Conservation (phyloP, 2,113 vertebrate species). For the Crotalus horridus region DNA sequence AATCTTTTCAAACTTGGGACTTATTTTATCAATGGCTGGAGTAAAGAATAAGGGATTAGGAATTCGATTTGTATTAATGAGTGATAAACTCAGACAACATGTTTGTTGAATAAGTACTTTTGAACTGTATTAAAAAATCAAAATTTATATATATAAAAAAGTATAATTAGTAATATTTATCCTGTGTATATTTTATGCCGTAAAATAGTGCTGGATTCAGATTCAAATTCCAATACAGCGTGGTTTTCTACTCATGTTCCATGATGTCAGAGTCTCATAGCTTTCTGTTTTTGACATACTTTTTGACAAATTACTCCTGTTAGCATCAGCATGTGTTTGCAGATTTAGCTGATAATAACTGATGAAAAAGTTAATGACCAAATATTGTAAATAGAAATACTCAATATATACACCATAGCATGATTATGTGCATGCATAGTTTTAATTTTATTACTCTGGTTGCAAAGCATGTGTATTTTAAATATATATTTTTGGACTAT, state of each 20-base stretch:
- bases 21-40: no score
- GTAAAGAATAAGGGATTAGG: no score
- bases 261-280: background rate
- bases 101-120: no score
- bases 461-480: background rate
- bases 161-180: background rate
- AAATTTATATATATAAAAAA: no score
- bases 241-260: background rate
- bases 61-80: no score
- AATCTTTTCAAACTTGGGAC: no score
- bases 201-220: background rate
- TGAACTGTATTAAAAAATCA: no score
- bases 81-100: no score
- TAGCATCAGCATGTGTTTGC: background rate
- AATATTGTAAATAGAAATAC: background rate
- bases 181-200: background rate
- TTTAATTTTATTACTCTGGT: background rate
- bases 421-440: background rate
- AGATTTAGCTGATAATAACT: background rate
- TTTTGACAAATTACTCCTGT: background rate
- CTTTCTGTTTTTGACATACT: background rate
- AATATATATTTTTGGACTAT: background rate
- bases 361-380: background rate
- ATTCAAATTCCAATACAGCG: background rate
- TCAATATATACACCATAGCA: background rate